Percentiles rank a stretch among this genome's conserved stretches.
These are phyloP conservation scores for Stomatorhinus walkeri DNA, from an alignment of 2,797 vertebrate species.

Conservation along the genomic window DNA sequence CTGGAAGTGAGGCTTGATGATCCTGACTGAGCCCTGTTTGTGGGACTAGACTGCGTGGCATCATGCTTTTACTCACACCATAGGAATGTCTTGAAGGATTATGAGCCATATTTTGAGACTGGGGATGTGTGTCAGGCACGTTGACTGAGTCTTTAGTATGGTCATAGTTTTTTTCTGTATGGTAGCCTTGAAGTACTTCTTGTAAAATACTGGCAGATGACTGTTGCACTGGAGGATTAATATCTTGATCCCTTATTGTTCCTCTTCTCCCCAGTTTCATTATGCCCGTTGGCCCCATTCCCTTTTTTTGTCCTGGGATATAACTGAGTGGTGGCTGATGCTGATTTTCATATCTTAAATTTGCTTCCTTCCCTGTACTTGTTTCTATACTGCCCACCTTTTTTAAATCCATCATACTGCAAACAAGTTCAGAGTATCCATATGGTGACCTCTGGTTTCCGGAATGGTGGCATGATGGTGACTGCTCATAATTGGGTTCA, in stretches of 20 bases:
- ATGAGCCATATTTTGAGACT: slow-evolving; percentile 50
- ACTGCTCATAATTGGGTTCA: slow-evolving; percentile 55
- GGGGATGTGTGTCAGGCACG: slow-evolving; percentile 51
- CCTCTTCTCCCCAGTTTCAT: slow-evolving; percentile 53
- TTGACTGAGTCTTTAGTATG: slow-evolving; percentile 43
- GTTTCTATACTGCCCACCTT: slow-evolving; percentile 52
- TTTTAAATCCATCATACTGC: slow-evolving; percentile 57
- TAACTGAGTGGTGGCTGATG: slow-evolving; percentile 55
- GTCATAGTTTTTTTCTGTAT: slow-evolving; percentile 82
- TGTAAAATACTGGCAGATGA: slow-evolving; percentile 89
- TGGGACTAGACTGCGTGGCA: slow-evolving; percentile 34
- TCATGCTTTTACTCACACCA: slow-evolving; percentile 50
- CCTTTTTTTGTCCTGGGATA: slow-evolving; percentile 50
- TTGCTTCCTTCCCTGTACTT: slow-evolving; percentile 47
- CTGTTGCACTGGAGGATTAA: slow-evolving; percentile 60
- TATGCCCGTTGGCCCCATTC: slow-evolving; percentile 40
- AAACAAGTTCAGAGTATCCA: slow-evolving; percentile 55
- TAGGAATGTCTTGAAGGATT: slow-evolving; percentile 77
- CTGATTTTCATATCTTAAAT: slow-evolving; percentile 57
- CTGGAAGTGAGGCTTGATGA: slow-evolving; percentile 42
- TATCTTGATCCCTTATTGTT: slow-evolving; percentile 56
- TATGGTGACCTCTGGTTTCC: slow-evolving; percentile 50
- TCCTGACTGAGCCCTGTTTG: slow-evolving; percentile 45
- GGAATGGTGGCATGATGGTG: slow-evolving; percentile 46
- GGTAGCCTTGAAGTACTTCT: slow-evolving; percentile 93